Conservation (phyloP, 2,888 invertebrate species). For the Charanyca ferruginea region DNA sequence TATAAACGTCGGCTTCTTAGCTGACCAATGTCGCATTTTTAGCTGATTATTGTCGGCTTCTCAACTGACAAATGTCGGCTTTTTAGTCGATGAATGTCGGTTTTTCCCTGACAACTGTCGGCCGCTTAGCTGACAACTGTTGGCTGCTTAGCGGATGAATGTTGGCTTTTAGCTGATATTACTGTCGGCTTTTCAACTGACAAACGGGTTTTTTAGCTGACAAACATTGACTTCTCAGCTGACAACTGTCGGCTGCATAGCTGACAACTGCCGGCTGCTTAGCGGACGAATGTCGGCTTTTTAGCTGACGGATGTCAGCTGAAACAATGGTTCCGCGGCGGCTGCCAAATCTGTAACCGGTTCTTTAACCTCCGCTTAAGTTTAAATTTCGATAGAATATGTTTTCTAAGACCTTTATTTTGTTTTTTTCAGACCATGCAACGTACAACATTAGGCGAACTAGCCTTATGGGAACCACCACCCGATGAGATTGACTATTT, state of each 20-base stretch:
- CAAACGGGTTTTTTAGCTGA: not conserved
- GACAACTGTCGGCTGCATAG: too few species aligned
- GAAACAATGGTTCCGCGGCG: too few species aligned
- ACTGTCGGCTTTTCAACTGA: too few species aligned
- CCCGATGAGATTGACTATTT: constrained; percentile 8
- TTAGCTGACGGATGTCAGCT: not conserved
- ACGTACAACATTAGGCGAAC: constrained; percentile 16
- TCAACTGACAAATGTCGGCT: not conserved
- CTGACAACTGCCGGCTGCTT: too few species aligned
- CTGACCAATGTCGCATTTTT: not conserved
- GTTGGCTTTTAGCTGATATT: too few species aligned
- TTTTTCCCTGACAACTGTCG: not conserved
- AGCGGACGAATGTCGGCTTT: too few species aligned
- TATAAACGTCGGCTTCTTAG: not conserved
- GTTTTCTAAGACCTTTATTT: not conserved
- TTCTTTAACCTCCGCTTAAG: too few species aligned
- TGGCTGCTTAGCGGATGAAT: not conserved
- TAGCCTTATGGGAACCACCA: constrained; percentile 19
- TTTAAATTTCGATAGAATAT: not conserved
- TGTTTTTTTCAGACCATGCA: constrained; percentile 18
- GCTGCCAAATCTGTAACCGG: too few species aligned
- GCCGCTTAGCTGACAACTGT: not conserved
- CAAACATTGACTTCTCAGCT: not conserved
- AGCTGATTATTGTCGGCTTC: not conserved
- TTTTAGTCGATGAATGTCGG: too few species aligned